Conservation (phyloP, 2,888 invertebrate species). For the Omphaloscelis lunosa region DNA sequence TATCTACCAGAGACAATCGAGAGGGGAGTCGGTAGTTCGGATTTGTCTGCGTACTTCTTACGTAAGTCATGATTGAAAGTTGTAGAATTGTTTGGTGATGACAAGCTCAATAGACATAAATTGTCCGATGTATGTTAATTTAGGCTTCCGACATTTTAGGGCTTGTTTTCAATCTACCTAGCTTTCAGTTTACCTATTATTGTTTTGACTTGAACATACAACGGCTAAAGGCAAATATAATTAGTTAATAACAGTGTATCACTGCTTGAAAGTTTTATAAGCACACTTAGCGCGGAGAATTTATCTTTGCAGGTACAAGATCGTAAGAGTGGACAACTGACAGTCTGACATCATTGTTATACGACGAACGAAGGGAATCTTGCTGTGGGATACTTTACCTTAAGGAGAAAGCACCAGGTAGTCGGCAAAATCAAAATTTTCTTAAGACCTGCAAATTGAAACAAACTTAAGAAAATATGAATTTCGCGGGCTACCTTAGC, state of each 20-base stretch:
- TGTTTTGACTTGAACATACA: neutral
- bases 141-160: neutral
- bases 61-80: conserved; percentile 69
- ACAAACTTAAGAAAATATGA: neutral
- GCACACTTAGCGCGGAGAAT: neutral
- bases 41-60: conserved; percentile 67
- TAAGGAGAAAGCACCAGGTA: neutral
- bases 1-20: conserved; percentile 81
- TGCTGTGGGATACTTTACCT: neutral
- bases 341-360: neutral
- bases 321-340: too few species aligned
- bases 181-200: neutral
- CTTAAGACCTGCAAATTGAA: neutral
- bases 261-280: neutral
- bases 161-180: neutral
- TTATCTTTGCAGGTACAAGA: neutral
- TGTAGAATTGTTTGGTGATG: neutral
- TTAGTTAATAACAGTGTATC: neutral
- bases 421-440: neutral
- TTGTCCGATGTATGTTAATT: neutral
- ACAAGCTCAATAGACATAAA: neutral
- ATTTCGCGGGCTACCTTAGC: neutral
- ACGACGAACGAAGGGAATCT: neutral
- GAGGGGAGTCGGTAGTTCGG: conserved; percentile 77
- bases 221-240: neutral